Evolutionary conservation across 2,888 invertebrate genomes (phyloP).

Genomic region (Kryphioiulus occultus): DNA sequence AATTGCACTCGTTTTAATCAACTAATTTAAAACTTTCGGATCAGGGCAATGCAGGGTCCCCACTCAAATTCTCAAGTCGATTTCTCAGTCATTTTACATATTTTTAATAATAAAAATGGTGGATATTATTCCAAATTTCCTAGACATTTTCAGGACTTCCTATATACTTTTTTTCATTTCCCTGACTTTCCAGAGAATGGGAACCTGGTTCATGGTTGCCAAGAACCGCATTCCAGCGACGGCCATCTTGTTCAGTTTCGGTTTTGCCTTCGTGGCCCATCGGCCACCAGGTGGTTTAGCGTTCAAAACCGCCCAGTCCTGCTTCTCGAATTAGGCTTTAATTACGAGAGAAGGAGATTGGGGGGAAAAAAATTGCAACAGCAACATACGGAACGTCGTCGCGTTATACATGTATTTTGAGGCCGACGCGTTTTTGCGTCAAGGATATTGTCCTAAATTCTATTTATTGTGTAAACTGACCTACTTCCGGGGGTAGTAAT

Average conservation of each 20-base stretch:
- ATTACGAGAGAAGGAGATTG: neutral
- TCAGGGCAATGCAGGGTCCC: too few species aligned
- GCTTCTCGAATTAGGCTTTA: neutral
- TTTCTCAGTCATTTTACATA: too few species aligned
- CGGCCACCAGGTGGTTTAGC: slow-evolving; percentile 23
- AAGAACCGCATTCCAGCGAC: neutral
- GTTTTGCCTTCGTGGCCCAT: neutral
- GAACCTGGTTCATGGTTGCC: neutral
- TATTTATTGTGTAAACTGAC: slow-evolving; percentile 45
- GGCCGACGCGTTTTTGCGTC: neutral
- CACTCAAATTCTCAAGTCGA: too few species aligned
- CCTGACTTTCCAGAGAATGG: too few species aligned
- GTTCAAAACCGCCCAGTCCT: neutral
- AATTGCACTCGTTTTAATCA: too few species aligned
- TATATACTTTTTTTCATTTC: too few species aligned
- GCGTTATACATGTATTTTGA: slow-evolving; percentile 4
- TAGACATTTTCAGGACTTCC: too few species aligned
- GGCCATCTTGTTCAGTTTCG: slow-evolving; percentile 1
- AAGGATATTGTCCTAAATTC: slow-evolving; percentile 48
- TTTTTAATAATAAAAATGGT: too few species aligned
- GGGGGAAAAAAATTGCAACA: neutral
- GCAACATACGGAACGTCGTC: neutral
- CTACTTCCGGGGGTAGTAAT: slow-evolving; percentile 41
- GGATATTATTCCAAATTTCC: too few species aligned
- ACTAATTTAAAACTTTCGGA: too few species aligned